Evolutionary conservation across 2,888 invertebrate genomes (phyloP).

Genomic region (Cephonodes hylas): DNA sequence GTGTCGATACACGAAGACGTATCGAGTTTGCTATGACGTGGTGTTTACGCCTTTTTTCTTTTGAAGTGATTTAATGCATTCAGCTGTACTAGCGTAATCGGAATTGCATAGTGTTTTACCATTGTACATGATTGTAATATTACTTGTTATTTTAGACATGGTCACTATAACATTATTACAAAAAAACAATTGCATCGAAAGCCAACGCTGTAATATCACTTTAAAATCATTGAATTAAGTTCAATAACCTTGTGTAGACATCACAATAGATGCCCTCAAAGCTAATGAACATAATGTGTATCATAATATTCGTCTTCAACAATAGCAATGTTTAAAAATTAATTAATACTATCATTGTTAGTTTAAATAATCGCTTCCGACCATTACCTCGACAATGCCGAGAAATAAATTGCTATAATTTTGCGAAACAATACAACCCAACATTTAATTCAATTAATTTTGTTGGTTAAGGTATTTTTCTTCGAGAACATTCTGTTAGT

Average conservation of each 20-base stretch:
- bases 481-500: too few relatives aligned
- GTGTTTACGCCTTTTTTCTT: neutral
- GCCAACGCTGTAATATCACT: too few relatives aligned
- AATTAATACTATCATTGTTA: neutral
- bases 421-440: neutral
- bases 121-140: too few relatives aligned
- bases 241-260: neutral
- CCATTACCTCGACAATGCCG: neutral
- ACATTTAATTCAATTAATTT: too few relatives aligned
- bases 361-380: neutral
- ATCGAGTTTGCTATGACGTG: neutral
- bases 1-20: neutral
- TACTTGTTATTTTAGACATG: too few relatives aligned
- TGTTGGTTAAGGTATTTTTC: neutral
- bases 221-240: neutral
- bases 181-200: too few relatives aligned
- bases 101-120: too few relatives aligned
- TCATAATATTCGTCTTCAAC: too few relatives aligned
- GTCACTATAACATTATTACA: too few relatives aligned
- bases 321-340: neutral
- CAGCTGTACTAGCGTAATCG: neutral
- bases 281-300: neutral
- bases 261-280: neutral
- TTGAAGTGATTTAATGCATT: neutral
- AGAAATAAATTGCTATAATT: neutral